Conservation (phyloP, 1,140 invertebrate species). For the Pygmarrhopalites habei region DNA sequence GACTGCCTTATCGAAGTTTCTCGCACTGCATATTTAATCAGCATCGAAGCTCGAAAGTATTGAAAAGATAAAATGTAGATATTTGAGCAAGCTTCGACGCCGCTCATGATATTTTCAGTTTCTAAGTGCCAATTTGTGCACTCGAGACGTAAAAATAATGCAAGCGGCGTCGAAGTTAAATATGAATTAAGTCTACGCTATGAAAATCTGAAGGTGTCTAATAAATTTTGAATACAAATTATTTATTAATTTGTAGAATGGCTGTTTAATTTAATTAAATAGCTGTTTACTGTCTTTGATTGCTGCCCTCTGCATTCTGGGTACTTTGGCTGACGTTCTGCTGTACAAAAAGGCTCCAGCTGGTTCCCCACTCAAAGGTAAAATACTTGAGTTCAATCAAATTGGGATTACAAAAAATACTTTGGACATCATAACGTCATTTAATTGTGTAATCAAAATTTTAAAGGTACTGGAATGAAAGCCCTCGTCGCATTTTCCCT, state of each 20-base stretch:
- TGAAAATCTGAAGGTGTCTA: too few relatives aligned
- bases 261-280: neutral
- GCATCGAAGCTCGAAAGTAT: too few relatives aligned
- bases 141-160: too few relatives aligned
- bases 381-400: neutral
- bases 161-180: too few relatives aligned
- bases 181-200: too few relatives aligned
- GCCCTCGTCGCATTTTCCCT: conserved; percentile 42
- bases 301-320: neutral
- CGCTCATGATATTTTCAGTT: too few relatives aligned
- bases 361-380: neutral
- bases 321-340: neutral
- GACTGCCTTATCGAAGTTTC: too few relatives aligned
- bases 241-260: neutral
- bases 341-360: neutral
- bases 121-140: too few relatives aligned
- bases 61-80: too few relatives aligned
- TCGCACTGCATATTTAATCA: too few relatives aligned
- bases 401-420: neutral
- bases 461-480: neutral
- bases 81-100: too few relatives aligned
- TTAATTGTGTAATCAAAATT: too few relatives aligned
- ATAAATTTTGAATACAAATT: neutral
- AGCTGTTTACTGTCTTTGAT: neutral
- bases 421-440: neutral